Percentiles rank a stretch among this genome's conserved stretches.
Evolutionary conservation across 2,113 vertebrate species (phyloP).

Genomic region (Suricata suricatta): DNA sequence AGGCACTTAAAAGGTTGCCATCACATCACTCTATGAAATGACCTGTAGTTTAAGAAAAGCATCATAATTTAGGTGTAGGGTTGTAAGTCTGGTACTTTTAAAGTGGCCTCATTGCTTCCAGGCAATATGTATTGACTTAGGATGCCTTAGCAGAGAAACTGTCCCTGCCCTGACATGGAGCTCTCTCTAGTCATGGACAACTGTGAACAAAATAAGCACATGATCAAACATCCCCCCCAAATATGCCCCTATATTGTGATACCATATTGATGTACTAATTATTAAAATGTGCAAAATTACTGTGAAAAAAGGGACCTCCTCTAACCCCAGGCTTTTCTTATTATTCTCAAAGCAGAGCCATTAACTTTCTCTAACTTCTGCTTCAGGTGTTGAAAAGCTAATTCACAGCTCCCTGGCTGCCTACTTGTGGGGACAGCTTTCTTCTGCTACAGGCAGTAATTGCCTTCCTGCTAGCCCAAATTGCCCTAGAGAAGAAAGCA

Average conservation of each 20-base stretch:
- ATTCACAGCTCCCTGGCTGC: conserved; percentile 68
- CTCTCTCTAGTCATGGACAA: not conserved
- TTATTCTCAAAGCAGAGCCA: conserved; percentile 65
- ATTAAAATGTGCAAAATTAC: conserved; percentile 69
- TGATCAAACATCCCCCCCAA: not conserved
- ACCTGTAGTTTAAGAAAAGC: not conserved
- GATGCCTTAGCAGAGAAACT: not conserved
- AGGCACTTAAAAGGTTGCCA: not conserved
- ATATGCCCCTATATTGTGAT: conserved; percentile 46
- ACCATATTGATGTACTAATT: conserved; percentile 64
- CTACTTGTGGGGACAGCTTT: conserved; percentile 62
- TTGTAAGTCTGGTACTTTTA: not conserved
- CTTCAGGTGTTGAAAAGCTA: conserved; percentile 75
- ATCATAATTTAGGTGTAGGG: not conserved
- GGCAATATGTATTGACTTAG: not conserved
- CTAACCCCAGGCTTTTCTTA: conserved; percentile 58
- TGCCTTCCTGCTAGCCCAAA: conserved; percentile 49
- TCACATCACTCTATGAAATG: not conserved
- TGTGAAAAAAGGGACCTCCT: conserved; percentile 55
- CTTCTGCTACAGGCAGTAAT: conserved; percentile 65
- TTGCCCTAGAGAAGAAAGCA: conserved; percentile 66
- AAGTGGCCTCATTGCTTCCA: conserved; percentile 1
- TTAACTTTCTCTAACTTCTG: conserved; percentile 67
- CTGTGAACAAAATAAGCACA: not conserved
- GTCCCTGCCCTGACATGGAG: not conserved